Evolutionary conservation across 1,140 invertebrate species (phyloP).

Genomic region (Sipha flava): DNA sequence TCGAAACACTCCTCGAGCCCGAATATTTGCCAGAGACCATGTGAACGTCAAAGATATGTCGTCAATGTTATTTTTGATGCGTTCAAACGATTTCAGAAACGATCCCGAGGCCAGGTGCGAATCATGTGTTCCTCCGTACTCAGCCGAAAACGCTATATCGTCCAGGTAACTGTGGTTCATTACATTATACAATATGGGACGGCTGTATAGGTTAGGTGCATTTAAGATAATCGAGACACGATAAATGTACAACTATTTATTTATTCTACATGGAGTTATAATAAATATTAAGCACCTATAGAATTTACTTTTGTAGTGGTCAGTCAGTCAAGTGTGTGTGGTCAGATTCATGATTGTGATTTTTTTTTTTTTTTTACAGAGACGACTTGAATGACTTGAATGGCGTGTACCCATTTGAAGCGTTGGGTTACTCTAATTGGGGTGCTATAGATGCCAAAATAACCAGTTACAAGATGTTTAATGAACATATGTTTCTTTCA

Average conservation of each 20-base stretch:
- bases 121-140: slow-evolving; percentile 57
- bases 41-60: neutral
- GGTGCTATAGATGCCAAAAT: neutral
- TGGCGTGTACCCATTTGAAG: neutral
- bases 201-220: no score
- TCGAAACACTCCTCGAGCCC: neutral
- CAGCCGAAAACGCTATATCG: neutral
- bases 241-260: no score
- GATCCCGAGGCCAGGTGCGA: slow-evolving; percentile 59
- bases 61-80: slow-evolving; percentile 56
- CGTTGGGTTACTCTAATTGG: neutral
- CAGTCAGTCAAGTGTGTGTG: no score
- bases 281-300: no score
- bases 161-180: no score
- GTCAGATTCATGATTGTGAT: neutral
- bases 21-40: slow-evolving; percentile 9
- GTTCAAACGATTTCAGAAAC: slow-evolving; percentile 64
- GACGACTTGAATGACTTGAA: neutral
- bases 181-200: no score
- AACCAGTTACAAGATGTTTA: neutral
- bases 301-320: no score
- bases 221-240: no score
- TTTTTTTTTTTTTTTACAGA: neutral
- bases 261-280: no score
- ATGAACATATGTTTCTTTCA: neutral